Evolutionary conservation across 2,797 vertebrate genomes (phyloP).

Genomic region (Lindbergichthys nudifrons): DNA sequence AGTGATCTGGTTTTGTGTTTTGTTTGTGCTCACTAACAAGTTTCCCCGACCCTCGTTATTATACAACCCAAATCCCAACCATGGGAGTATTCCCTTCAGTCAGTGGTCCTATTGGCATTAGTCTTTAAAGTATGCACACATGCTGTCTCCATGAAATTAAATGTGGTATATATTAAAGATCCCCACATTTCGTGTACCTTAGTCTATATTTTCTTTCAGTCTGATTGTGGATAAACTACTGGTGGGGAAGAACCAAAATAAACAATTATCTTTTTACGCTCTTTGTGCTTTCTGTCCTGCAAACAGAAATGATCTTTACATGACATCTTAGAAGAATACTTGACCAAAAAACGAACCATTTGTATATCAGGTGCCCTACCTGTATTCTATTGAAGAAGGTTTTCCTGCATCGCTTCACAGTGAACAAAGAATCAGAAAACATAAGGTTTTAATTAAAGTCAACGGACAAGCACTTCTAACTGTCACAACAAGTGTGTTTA

Average conservation of each 20-base stretch:
- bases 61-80: constrained; percentile 61
- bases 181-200: constrained; percentile 81
- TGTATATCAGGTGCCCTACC: background rate
- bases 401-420: too few species aligned
- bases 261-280: constrained; percentile 81
- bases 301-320: constrained; percentile 8
- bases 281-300: constrained; percentile 51
- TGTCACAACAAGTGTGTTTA: too few species aligned
- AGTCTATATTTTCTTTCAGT: constrained; percentile 81
- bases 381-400: too few species aligned
- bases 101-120: constrained; percentile 81
- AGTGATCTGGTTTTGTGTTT: constrained; percentile 81
- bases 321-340: background rate
- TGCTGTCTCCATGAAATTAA: constrained; percentile 80
- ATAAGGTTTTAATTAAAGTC: too few species aligned
- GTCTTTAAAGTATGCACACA: constrained; percentile 83
- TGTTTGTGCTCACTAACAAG: constrained; percentile 82
- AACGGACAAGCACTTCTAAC: too few species aligned
- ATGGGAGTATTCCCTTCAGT: constrained; percentile 64
- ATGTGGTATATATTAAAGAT: constrained; percentile 82
- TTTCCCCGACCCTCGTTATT: constrained; percentile 68
- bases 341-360: background rate
- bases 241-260: constrained; percentile 84
- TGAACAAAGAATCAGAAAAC: too few species aligned
- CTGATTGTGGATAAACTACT: constrained; percentile 83